Evolutionary conservation across 1,140 invertebrate genomes (phyloP).

Genomic region (Batillaria attramentaria): DNA sequence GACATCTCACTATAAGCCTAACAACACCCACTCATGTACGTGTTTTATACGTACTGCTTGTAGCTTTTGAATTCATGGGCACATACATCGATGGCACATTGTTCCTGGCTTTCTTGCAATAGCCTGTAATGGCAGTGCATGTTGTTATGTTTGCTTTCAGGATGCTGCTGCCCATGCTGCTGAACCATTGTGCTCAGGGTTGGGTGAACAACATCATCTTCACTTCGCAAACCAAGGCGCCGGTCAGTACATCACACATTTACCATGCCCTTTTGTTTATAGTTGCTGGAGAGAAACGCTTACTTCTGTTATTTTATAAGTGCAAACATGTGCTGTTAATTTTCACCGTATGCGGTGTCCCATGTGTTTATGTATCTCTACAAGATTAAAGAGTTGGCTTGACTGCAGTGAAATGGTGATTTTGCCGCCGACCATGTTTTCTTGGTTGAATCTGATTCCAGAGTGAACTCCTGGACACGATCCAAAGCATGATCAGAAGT

Average conservation of each 20-base stretch:
- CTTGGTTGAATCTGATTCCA: conserved; percentile 25
- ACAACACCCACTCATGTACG: too few relatives aligned
- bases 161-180: conserved; percentile 57
- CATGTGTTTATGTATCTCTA: conserved; percentile 2
- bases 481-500: conserved; percentile 60
- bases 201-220: conserved; percentile 69
- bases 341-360: neutral
- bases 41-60: too few relatives aligned
- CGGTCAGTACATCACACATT: conserved; percentile 42
- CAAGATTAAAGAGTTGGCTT: too few relatives aligned
- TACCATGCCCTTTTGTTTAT: conserved; percentile 2
- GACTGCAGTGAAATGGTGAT: neutral
- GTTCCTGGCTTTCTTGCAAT: too few relatives aligned
- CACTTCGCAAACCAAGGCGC: conserved; percentile 56
- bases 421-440: neutral
- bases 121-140: too few relatives aligned
- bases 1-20: too few relatives aligned
- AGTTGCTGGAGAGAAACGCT: neutral
- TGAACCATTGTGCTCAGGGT: conserved; percentile 64
- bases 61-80: too few relatives aligned
- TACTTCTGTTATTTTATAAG: neutral
- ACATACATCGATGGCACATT: too few relatives aligned
- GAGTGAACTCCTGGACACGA: conserved; percentile 51
- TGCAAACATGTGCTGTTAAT: neutral
- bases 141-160: conserved; percentile 33